Evolutionary conservation across 2,888 invertebrate species (phyloP).

Genomic region (Machimus atricapillus): DNA sequence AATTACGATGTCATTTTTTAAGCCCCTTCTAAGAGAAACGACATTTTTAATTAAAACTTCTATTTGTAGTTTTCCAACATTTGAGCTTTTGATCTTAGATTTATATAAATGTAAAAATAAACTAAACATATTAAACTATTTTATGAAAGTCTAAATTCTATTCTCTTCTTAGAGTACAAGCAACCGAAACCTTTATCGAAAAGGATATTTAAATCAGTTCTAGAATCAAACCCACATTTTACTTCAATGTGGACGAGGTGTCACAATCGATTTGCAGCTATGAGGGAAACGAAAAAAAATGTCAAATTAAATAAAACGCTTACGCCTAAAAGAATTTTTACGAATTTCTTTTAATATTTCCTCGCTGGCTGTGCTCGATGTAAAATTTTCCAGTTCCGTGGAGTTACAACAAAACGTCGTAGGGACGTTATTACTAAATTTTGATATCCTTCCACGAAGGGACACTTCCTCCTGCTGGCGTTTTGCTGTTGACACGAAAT

Average conservation of each 20-base stretch:
- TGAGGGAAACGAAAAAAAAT: neutral
- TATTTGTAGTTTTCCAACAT: too few species aligned
- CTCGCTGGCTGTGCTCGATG: neutral
- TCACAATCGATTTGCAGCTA: neutral
- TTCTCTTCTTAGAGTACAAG: too few species aligned
- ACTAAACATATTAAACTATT: too few species aligned
- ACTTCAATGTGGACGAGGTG: neutral
- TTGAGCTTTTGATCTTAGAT: too few species aligned
- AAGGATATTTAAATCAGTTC: neutral
- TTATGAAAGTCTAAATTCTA: too few species aligned
- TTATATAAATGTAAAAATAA: too few species aligned
- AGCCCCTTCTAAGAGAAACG: too few species aligned
- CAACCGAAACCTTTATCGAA: neutral
- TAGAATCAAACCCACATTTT: neutral
- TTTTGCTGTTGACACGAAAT: slow-evolving; percentile 21
- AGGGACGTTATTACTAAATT: slow-evolving; percentile 21
- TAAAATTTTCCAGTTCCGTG: slow-evolving; percentile 34
- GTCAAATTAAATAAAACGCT: slow-evolving; percentile 38
- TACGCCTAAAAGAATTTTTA: slow-evolving; percentile 28
- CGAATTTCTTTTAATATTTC: slow-evolving; percentile 33
- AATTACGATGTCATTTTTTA: too few species aligned
- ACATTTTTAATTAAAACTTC: too few species aligned
- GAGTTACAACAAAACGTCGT: slow-evolving; percentile 6
- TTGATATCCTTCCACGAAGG: slow-evolving; percentile 35
- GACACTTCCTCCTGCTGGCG: slow-evolving; percentile 14